A percentile compares a stretch with the other conserved stretches of the same genome.
Conservation (phyloP, 2,113 vertebrate species). For the Nothoprocta perdicaria region DNA sequence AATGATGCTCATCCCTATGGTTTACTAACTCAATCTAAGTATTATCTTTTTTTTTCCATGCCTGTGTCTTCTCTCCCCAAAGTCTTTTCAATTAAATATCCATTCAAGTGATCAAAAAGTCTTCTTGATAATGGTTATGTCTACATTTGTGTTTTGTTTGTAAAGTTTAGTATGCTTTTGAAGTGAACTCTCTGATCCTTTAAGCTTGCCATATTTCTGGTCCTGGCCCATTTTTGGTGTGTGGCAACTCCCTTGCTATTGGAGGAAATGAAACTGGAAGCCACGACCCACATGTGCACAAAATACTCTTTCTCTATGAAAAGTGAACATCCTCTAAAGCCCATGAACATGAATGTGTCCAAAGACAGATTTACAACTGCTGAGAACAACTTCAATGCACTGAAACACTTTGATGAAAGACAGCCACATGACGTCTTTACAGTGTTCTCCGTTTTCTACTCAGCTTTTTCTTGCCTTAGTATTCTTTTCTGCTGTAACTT, state of each 20-base stretch:
- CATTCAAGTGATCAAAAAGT: not conserved
- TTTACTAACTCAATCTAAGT: not conserved
- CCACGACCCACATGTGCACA: not conserved
- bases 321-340: not conserved
- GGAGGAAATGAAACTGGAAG: not conserved
- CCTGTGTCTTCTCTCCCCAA: not conserved
- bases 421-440: not conserved
- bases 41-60: not conserved
- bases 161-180: not conserved
- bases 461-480: not conserved
- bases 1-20: not conserved
- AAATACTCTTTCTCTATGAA: not conserved
- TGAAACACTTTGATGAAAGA: not conserved
- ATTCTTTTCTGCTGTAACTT: not conserved
- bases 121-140: not conserved
- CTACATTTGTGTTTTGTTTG: not conserved
- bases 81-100: not conserved
- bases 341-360: not conserved
- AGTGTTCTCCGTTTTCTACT: not conserved
- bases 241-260: not conserved
- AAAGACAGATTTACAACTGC: not conserved
- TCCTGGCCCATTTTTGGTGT: not conserved
- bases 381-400: not conserved
- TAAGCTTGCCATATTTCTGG: not conserved
- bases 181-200: not conserved